Evolutionary conservation across 2,797 vertebrate species (phyloP).

Genomic region (Silurus lanzhouensis): DNA sequence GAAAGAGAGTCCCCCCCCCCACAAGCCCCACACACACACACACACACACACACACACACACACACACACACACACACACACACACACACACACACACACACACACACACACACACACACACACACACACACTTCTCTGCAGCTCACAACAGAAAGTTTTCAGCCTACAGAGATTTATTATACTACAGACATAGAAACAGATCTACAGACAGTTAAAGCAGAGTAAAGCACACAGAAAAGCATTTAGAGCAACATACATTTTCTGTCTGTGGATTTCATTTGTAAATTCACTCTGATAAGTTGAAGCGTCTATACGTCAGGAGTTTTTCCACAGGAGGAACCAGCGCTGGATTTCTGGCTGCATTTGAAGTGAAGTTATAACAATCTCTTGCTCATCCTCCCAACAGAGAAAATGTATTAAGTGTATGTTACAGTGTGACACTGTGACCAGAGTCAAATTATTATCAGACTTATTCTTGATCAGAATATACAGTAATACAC

Average conservation of each 20-base stretch:
- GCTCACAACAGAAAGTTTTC: slow-evolving; percentile 4
- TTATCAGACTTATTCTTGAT: too few species aligned
- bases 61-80: slow-evolving; percentile 49
- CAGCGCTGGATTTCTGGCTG: background rate
- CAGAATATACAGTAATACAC: too few species aligned
- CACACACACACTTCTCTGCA: slow-evolving; percentile 49
- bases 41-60: too few species aligned
- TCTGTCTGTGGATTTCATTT: background rate
- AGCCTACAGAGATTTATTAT: slow-evolving; percentile 20
- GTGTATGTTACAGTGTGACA: background rate
- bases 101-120: slow-evolving; percentile 43
- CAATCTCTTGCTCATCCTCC: background rate
- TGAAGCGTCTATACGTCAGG: background rate
- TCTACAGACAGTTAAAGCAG: slow-evolving; percentile 21
- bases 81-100: slow-evolving; percentile 7
- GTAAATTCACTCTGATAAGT: background rate
- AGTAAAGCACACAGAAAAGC: slow-evolving; percentile 23
- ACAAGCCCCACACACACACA: slow-evolving; percentile 15
- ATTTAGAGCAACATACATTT: background rate
- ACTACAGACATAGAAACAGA: slow-evolving; percentile 22
- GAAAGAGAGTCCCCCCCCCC: slow-evolving; percentile 58
- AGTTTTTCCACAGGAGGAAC: background rate
- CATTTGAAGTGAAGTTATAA: background rate
- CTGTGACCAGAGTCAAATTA: background rate
- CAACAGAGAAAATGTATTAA: background rate